Evolutionary conservation across 2,888 invertebrate species (phyloP).

Genomic region (Agrilus biguttatus): DNA sequence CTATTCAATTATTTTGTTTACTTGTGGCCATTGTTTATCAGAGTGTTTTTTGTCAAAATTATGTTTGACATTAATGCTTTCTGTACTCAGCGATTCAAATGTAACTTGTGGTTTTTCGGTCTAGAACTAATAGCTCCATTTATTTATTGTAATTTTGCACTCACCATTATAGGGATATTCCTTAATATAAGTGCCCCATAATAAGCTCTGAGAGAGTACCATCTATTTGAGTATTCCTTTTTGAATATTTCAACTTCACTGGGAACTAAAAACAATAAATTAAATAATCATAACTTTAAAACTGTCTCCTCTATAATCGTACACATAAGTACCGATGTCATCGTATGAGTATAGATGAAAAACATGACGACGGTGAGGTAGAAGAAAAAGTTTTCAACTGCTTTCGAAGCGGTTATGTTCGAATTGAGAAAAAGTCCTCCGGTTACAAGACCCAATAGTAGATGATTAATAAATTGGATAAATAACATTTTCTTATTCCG

Average conservation of each 20-base stretch:
- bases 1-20: too few relatives aligned
- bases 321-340: conserved; percentile 47
- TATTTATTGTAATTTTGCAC: too few relatives aligned
- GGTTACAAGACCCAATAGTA: conserved; percentile 36
- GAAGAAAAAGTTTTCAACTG: conserved; percentile 45
- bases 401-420: conserved; percentile 40
- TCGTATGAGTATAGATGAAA: conserved; percentile 49
- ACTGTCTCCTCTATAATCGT: conserved; percentile 5
- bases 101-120: too few relatives aligned
- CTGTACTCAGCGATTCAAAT: too few relatives aligned
- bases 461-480: conserved; percentile 43
- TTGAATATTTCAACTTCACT: conserved; percentile 41
- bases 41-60: too few relatives aligned
- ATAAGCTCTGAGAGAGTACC: conserved; percentile 51
- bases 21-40: too few relatives aligned
- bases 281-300: too few relatives aligned
- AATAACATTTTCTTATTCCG: conserved; percentile 37
- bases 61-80: too few relatives aligned
- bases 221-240: conserved; percentile 50
- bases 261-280: conserved; percentile 36
- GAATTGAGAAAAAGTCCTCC: conserved; percentile 44
- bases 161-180: conserved; percentile 42
- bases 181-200: conserved; percentile 42
- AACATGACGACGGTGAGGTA: conserved; percentile 43
- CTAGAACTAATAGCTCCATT: too few relatives aligned